phyloP scores from a whole-genome alignment of 2,888 invertebrate species.

The Latrodectus hesperus region DNA sequence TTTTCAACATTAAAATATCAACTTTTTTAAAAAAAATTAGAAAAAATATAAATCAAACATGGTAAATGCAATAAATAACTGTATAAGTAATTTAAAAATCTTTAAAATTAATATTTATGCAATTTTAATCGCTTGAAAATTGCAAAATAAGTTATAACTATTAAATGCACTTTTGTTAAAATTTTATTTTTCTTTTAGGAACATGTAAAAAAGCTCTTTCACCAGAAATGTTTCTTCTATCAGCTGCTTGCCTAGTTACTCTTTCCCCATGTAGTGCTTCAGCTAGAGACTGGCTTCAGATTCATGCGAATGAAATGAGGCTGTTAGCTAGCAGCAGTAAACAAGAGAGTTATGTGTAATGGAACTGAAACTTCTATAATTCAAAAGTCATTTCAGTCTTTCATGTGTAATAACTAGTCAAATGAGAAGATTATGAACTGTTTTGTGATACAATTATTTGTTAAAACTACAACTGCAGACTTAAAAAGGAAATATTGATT shows the following conservation, averaged over 20 bases:
- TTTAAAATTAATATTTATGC: background rate
- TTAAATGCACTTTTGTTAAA: background rate
- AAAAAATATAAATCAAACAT: background rate
- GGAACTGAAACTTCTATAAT: background rate
- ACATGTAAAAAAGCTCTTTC: slow-evolving; percentile 55
- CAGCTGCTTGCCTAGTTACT: slow-evolving; percentile 60
- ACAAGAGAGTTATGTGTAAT: slow-evolving; percentile 64
- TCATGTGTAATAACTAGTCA: background rate
- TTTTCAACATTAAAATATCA: too few species aligned
- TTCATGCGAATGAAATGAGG: slow-evolving; percentile 60
- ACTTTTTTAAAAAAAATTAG: too few species aligned
- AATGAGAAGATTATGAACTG: background rate
- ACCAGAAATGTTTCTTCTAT: slow-evolving; percentile 56
- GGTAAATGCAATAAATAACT: too few species aligned
- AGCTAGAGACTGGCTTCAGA: slow-evolving; percentile 44
- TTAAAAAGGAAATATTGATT: too few species aligned
- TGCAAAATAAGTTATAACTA: background rate
- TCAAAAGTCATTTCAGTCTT: background rate
- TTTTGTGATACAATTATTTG: background rate
- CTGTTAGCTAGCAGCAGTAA: slow-evolving; percentile 40
- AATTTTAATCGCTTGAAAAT: background rate
- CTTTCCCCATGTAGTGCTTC: slow-evolving; percentile 40
- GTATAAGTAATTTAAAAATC: background rate
- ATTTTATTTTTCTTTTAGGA: slow-evolving; percentile 30
- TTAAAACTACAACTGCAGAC: background rate